Conservation (phyloP, 2,888 invertebrate genomes). For the Lycaena phlaeas region DNA sequence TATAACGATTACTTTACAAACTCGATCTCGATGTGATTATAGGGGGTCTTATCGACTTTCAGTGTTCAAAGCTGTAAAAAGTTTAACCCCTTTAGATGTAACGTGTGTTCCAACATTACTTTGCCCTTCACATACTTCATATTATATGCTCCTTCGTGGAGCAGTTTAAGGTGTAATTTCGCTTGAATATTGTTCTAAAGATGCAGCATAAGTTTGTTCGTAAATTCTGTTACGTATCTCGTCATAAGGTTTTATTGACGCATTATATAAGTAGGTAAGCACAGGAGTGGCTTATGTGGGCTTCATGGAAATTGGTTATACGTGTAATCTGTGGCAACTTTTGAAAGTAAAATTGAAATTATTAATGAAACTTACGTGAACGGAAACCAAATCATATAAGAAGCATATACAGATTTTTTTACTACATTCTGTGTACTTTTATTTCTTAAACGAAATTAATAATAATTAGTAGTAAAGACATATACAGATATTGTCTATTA, state of each 20-base stretch:
- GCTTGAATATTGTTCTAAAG: background rate
- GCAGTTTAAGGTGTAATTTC: background rate
- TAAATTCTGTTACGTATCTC: conserved; percentile 26
- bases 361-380: background rate
- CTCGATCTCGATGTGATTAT: conserved; percentile 43
- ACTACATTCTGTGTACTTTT: too few relatives aligned
- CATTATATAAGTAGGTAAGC: conserved; percentile 33
- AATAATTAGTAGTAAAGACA: too few relatives aligned
- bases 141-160: background rate
- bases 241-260: conserved; percentile 62
- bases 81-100: conserved; percentile 47
- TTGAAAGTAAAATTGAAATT: conserved; percentile 10
- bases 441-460: too few relatives aligned
- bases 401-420: too few relatives aligned
- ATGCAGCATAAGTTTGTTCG: conserved; percentile 7
- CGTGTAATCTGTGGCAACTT: conserved; percentile 33
- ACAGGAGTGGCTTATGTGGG: conserved; percentile 30
- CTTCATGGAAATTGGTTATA: conserved; percentile 44
- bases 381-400: too few relatives aligned
- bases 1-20: conserved; percentile 32
- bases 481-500: too few relatives aligned
- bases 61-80: conserved; percentile 60
- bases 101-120: conserved; percentile 34
- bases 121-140: conserved; percentile 16
- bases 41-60: conserved; percentile 53